Percentiles rank a stretch among this genome's conserved stretches.
Evolutionary conservation across 2,113 vertebrate species (phyloP).

Genomic region (Tetrax tetrax): DNA sequence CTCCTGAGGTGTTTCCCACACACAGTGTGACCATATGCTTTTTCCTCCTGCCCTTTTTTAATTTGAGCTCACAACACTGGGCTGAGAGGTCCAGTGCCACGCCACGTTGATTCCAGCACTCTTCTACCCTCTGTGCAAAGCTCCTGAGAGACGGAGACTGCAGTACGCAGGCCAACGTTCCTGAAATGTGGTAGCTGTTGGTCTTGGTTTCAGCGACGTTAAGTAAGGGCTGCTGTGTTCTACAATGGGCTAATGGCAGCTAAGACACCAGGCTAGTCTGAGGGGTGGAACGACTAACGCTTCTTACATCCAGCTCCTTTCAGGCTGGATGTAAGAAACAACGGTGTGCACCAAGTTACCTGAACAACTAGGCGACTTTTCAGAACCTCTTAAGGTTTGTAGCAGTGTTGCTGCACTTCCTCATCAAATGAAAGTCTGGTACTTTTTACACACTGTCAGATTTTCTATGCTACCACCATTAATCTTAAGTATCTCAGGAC

Average conservation of each 20-base stretch:
- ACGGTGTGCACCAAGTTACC: not conserved
- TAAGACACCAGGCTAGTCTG: not conserved
- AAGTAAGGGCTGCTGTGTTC: not conserved
- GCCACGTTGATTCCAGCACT: not conserved
- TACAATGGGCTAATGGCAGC: not conserved
- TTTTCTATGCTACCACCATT: not conserved
- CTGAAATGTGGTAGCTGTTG: not conserved
- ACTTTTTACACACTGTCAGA: not conserved
- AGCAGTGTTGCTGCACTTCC: not conserved
- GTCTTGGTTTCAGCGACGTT: not conserved
- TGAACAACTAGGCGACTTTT: not conserved
- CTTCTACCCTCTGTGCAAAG: not conserved
- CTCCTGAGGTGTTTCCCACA: not conserved
- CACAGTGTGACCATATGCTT: accelerated
- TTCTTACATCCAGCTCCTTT: not conserved
- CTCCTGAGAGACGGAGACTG: not conserved
- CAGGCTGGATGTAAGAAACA: not conserved
- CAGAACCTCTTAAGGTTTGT: not conserved
- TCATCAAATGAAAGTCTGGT: not conserved
- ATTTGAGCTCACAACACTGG: not conserved
- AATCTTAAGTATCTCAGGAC: not conserved
- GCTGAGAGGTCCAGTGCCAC: not conserved
- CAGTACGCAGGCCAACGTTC: not conserved
- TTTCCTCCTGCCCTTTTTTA: not conserved
- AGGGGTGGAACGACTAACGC: not conserved